Percentiles rank a stretch among this genome's conserved stretches.
phyloP scores from a whole-genome alignment of 2,113 vertebrate genomes.

The Chrysemys picta region DNA sequence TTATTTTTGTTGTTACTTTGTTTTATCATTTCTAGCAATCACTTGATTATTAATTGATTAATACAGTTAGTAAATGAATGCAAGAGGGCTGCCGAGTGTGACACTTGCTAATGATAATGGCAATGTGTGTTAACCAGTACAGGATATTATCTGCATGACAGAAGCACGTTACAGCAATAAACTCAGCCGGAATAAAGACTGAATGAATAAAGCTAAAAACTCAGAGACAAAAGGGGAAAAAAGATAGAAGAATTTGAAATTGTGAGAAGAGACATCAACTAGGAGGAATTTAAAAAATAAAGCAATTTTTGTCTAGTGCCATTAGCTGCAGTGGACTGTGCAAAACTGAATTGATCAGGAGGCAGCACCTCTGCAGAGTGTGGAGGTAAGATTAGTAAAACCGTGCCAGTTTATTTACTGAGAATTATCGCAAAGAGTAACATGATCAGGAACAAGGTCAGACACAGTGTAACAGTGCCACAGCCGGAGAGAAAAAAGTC shows the following conservation, averaged over 20 bases:
- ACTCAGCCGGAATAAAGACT: background rate
- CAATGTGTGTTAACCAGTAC: background rate
- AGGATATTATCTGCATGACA: background rate
- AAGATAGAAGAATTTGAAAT: background rate
- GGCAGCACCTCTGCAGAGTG: background rate
- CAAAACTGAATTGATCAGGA: background rate
- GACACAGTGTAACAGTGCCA: background rate
- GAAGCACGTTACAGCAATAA: background rate
- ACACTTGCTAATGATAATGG: background rate
- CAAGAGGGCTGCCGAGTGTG: background rate
- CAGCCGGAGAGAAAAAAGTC: background rate
- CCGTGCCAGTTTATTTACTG: background rate
- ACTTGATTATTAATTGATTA: background rate
- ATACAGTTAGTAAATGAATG: background rate
- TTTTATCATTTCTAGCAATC: background rate
- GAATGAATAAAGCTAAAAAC: background rate
- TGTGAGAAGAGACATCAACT: background rate
- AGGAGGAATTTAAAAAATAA: background rate
- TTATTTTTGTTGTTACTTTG: background rate
- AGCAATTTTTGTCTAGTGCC: background rate
- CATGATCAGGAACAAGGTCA: background rate
- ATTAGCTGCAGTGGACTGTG: background rate
- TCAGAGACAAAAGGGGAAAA: background rate
- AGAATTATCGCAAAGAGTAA: conserved; percentile 20
- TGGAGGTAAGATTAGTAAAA: background rate